These are phyloP conservation scores for Chaenodraco wilsoni DNA, from an alignment of 2,797 vertebrate genomes.

Conservation along the genomic window DNA sequence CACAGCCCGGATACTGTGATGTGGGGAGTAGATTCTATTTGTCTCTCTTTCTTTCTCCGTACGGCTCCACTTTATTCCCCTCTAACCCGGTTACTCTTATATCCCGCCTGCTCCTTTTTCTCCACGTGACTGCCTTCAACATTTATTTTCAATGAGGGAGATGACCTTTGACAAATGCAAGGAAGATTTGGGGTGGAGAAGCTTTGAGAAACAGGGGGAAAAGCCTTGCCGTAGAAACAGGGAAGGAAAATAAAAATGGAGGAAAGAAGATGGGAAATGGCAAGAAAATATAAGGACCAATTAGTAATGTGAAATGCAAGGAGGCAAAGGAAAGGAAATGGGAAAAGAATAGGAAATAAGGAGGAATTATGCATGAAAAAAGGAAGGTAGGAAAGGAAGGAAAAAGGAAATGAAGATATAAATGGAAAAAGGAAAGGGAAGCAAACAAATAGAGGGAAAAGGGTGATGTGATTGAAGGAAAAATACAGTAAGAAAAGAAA, in stretches of 20 bases:
- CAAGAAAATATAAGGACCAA: background rate
- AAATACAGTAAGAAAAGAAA: too few relatives aligned
- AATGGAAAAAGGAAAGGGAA: too few relatives aligned
- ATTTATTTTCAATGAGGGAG: slow-evolving; percentile 44
- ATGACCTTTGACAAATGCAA: slow-evolving; percentile 54
- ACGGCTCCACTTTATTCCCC: slow-evolving; percentile 48
- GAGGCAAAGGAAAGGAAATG: background rate
- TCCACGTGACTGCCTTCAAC: slow-evolving; percentile 42
- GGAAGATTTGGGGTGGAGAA: slow-evolving; percentile 34
- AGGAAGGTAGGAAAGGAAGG: background rate
- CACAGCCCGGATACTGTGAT: slow-evolving; percentile 62
- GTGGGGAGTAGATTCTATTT: slow-evolving; percentile 51
- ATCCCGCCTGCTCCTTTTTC: slow-evolving; percentile 31
- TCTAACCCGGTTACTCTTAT: slow-evolving; percentile 61
- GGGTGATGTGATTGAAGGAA: background rate
- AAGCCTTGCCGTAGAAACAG: background rate
- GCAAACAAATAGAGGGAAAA: too few relatives aligned
- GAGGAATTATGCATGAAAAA: background rate
- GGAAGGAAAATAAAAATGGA: background rate
- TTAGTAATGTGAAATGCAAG: background rate
- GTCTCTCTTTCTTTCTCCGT: slow-evolving; percentile 39
- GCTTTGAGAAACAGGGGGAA: background rate
- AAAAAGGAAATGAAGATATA: background rate
- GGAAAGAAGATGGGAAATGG: background rate
- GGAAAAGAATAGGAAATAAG: background rate